Conservation (phyloP, 2,797 vertebrate species). For the Sternotherus odoratus region DNA sequence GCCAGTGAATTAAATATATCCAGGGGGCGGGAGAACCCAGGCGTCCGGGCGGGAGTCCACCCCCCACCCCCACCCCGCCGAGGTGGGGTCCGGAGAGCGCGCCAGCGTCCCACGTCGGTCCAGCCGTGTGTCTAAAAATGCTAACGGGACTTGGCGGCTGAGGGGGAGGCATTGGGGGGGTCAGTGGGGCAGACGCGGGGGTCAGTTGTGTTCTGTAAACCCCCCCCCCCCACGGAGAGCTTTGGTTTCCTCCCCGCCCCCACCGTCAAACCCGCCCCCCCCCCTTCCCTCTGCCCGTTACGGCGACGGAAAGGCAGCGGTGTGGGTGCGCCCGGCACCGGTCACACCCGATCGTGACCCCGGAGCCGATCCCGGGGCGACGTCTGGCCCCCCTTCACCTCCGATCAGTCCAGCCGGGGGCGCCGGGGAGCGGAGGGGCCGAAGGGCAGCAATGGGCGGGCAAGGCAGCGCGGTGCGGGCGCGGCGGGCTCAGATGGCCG, state of each 20-base stretch:
- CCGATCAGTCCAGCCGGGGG: no score
- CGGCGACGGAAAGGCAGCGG: background rate
- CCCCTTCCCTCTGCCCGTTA: background rate
- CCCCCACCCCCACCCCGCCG: background rate
- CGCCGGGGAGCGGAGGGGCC: background rate
- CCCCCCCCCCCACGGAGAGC: background rate
- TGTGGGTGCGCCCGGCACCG: background rate
- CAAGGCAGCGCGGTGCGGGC: background rate
- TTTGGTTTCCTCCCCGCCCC: background rate
- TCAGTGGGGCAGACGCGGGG: background rate
- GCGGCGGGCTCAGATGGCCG: conserved; percentile 84
- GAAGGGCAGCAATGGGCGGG: no score
- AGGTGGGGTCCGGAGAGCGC: background rate
- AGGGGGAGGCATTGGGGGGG: no score
- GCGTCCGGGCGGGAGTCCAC: background rate
- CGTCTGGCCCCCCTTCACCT: no score
- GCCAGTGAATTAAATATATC: background rate
- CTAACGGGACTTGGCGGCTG: background rate
- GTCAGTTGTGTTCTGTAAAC: background rate
- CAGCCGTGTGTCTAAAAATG: conserved; percentile 15
- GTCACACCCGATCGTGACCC: background rate
- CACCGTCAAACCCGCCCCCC: no score
- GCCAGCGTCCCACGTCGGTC: conserved; percentile 16
- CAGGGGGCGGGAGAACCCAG: background rate
- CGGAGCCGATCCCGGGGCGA: background rate